phyloP scores from a whole-genome alignment of 1,140 invertebrate genomes.

The Chlorops oryzae region DNA sequence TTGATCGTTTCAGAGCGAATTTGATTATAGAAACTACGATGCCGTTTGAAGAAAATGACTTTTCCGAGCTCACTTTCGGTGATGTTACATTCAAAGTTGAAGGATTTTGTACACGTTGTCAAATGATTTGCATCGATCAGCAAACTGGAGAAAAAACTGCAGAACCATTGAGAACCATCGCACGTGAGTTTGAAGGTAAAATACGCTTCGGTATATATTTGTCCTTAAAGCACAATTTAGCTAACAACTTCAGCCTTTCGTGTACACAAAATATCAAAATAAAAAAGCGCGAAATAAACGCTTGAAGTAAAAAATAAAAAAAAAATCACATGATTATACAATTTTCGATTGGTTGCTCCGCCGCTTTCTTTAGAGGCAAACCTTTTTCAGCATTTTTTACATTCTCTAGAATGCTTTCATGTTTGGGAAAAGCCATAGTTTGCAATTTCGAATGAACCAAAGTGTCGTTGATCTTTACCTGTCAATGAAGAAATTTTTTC shows the following conservation, averaged over 20 bases:
- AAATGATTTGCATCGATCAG: constrained; percentile 93
- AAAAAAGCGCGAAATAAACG: neutral
- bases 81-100: constrained; percentile 55
- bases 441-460: constrained; percentile 58
- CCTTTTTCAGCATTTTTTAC: constrained; percentile 49
- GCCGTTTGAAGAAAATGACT: constrained; percentile 71
- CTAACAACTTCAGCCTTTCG: constrained; percentile 1
- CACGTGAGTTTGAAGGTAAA: constrained; percentile 66
- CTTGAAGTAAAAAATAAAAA: neutral
- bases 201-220: constrained; percentile 73
- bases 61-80: constrained; percentile 65
- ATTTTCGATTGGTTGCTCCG: constrained; percentile 49
- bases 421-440: constrained; percentile 54
- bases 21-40: constrained; percentile 56
- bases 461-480: constrained; percentile 53
- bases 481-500: too few species aligned
- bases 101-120: constrained; percentile 78
- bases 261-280: constrained; percentile 2
- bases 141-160: constrained; percentile 69
- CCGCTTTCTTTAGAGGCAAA: constrained; percentile 40
- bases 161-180: constrained; percentile 78
- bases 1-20: constrained; percentile 64
- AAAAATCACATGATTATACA: constrained; percentile 39
- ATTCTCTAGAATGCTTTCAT: constrained; percentile 52
- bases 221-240: constrained; percentile 7